A percentile compares a stretch with the other conserved stretches of the same genome.
Conservation (phyloP, 2,797 vertebrate genomes). For the Cyclura pinguis region DNA sequence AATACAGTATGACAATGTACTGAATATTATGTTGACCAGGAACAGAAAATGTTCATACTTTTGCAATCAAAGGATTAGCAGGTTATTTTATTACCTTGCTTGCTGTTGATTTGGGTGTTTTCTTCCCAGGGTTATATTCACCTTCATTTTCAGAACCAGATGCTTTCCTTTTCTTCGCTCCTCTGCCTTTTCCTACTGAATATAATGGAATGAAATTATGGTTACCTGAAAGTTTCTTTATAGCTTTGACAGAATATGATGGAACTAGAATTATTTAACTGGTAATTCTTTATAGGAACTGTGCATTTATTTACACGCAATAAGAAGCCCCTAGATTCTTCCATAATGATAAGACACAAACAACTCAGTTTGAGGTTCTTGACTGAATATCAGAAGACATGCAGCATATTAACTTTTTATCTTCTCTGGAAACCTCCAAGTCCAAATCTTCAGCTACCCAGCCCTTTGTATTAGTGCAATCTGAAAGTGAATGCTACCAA, state of each 20-base stretch:
- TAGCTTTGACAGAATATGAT: not conserved
- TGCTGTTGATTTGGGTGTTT: conserved; percentile 78
- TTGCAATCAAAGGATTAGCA: not conserved
- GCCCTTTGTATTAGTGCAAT: not conserved
- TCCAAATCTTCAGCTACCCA: not conserved
- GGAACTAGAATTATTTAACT: not conserved
- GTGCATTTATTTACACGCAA: not conserved
- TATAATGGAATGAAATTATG: conserved; percentile 9
- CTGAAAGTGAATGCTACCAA: not conserved
- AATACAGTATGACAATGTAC: not conserved
- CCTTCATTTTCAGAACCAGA: conserved; percentile 94
- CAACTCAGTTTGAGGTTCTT: not conserved
- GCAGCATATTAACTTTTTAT: not conserved
- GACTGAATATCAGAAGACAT: not conserved
- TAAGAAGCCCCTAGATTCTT: not conserved
- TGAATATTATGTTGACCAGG: not conserved
- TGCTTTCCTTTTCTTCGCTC: conserved; percentile 92
- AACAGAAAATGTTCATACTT: not conserved
- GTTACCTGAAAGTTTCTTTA: conserved; percentile 6
- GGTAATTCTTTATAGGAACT: not conserved
- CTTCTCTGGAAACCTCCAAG: not conserved
- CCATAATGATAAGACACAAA: not conserved
- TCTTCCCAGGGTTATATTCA: conserved; percentile 92
- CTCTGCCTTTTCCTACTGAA: conserved; percentile 89
- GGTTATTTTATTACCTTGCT: conserved; percentile 82